phyloP scores from a whole-genome alignment of 2,797 vertebrate genomes.

The Rousettus madagascariensis region DNA sequence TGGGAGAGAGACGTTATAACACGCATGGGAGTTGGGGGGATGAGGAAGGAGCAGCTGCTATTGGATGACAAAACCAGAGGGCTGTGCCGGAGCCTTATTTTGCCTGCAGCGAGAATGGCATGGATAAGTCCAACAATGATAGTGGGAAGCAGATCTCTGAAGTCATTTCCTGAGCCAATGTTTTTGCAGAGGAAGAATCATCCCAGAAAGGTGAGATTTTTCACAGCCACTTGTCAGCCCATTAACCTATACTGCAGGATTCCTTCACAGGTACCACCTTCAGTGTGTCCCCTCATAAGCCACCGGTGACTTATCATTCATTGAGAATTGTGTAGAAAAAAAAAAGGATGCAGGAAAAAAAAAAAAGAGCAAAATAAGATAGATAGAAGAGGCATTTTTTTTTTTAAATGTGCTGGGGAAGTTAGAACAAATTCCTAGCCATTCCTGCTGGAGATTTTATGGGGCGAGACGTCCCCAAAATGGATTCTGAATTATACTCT shows the following conservation, averaged over 20 bases:
- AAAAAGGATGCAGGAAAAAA: background rate
- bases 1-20: background rate
- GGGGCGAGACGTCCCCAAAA: background rate
- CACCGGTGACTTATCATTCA: background rate
- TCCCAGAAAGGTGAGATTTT: background rate
- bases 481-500: constrained; percentile 55
- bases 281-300: background rate
- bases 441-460: constrained; percentile 53
- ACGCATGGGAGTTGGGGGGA: fast-evolving
- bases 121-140: background rate
- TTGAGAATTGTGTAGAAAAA: background rate
- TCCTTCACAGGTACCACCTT: background rate
- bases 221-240: background rate
- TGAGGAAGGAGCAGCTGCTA: background rate
- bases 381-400: background rate
- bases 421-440: constrained; percentile 34
- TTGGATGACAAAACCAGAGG: background rate
- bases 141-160: background rate
- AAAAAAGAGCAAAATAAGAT: background rate
- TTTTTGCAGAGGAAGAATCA: background rate
- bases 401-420: background rate
- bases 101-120: background rate
- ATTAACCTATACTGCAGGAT: background rate
- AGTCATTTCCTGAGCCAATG: constrained; percentile 7
- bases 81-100: background rate